Base-by-base conservation (phyloP, 2,113 vertebrate genomes). In the Tretioscincus oriximinensis region DNA sequence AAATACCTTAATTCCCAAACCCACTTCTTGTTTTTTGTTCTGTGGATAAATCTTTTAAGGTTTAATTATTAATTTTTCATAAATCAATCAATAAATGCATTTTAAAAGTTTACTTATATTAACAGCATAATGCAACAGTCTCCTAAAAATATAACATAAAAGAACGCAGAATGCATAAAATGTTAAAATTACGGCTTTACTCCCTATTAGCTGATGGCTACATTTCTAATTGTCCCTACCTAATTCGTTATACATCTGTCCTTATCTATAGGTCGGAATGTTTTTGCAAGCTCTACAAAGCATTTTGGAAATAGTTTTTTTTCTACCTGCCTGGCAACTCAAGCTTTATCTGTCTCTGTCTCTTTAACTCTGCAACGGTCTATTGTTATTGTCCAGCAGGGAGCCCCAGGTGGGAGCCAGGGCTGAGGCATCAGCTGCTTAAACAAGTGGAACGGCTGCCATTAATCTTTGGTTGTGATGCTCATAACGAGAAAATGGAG, bases 401-500 rank as follows among this genome's bases (percentile, higher is more conserved):
- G 82, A 92, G 88, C 82, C 86, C 80, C 91, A 90, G 85, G 88
- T 90, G 89, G 81, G 81, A 90, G 70, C 77, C 26, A 66, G 81
- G 76, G 77, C 88, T 86, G 77, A 92, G 87, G 90, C 83, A 90
- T 89, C 86, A 90, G 80, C 88, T 91, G 90, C 85, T 92, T 91
- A 92, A 92, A 91, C 85, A 92, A 91, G 90, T 70, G 58, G 84
- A 93, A 90, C 21, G 0, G 74, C 84, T 78, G 68, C 61, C 87
- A 88, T 91, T 88, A 90, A 93, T 93, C 92, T 91, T 80, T 83
- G 78, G 82, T 93, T 91, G 85, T 92, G 87, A 83, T 90, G 78
- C 88, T 91, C 84, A 81, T 89, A 93, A 88, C 83, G 82, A 85
- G 84, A 88, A 91, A 93, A 93, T 84, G 78, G 85, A 92, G 85